Evolutionary conservation across 1,140 invertebrate species (phyloP), one percentile per base, ranked within the genome.

Genomic region (Ceratosolen fusciceps): DNA sequence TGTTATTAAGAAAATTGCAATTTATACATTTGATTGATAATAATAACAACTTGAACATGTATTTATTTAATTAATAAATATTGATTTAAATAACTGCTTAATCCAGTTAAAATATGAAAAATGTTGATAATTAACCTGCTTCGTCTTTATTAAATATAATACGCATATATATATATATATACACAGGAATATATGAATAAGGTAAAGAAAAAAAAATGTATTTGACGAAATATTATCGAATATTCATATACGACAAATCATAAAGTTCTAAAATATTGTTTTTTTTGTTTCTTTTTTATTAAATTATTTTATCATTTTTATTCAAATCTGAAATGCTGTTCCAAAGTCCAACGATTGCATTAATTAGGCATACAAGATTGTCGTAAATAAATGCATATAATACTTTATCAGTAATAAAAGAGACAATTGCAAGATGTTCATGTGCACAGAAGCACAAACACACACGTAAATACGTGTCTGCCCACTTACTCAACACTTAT

Each of bases 331-430:
- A n/a, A n/a, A n/a, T n/a, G n/a, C n/a, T 60, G 54, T 71, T 83
- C 70, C 84, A 85, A 85, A 85, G 84, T 85, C 82, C 82, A 71
- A 62, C 62, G 84, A 85, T 85, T 85, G 72, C 72, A 82, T 85
- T 85, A 85, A 85, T 85, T 84, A 84, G 82, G 79, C 81, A 83
- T 81, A n/a, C n/a, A 65, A 82, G 82, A 85, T 85, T 85, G 81
- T 73, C 70, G 26, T 56, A 72, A 76, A 84, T 83, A 84, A 84
- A 84, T 84, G 79, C 82, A 83, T 84, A 84, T 82, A 84, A 85
- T 80, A 80, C 67, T 82, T 77, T 74, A 47, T 37, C 34, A 54
- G 52, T 49, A 80, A 83, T 82, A 82, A 82, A 73, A 65, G 9
- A 47, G 9, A 47, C 31, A 67, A 81, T 76, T n/a, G 47, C 60